Evolutionary conservation across 1,140 invertebrate genomes (phyloP).

Genomic region (Sesamia nonagrioides): DNA sequence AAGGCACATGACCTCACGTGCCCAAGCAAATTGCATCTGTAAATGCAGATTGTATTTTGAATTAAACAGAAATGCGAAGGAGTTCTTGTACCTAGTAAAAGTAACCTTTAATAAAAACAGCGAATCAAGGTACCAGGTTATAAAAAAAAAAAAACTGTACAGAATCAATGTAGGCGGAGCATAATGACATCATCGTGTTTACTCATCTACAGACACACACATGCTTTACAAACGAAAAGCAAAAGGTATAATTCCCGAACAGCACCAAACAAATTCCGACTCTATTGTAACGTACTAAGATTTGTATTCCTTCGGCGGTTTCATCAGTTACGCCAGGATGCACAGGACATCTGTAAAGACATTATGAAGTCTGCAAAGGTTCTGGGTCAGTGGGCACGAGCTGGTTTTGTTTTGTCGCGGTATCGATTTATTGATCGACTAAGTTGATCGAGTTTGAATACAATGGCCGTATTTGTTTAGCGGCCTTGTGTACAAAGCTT

Average conservation of each 20-base stretch:
- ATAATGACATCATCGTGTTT: constrained; percentile 74
- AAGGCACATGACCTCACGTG: too few species aligned
- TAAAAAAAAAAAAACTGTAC: constrained; percentile 51
- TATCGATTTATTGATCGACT: constrained; percentile 47
- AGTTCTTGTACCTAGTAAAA: too few species aligned
- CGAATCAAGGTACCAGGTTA: constrained; percentile 48
- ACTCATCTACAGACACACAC: constrained; percentile 59
- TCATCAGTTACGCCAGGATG: background rate
- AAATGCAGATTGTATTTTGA: too few species aligned
- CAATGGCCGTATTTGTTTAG: constrained; percentile 30
- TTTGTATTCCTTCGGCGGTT: background rate
- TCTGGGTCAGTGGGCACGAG: constrained; percentile 76
- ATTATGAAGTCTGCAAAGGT: constrained; percentile 61
- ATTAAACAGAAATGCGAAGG: too few species aligned
- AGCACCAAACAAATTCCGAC: constrained; percentile 8
- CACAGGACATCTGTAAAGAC: constrained; percentile 56
- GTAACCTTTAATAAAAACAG: constrained; percentile 21
- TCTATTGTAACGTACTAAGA: background rate
- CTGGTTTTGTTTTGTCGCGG: constrained; percentile 61
- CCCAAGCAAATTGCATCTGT: too few species aligned
- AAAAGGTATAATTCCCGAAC: constrained; percentile 49
- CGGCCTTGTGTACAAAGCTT: background rate
- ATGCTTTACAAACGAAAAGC: constrained; percentile 56
- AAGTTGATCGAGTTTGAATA: constrained; percentile 42
- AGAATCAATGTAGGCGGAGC: constrained; percentile 66